Base-by-base conservation (phyloP, 2,888 invertebrate species). In the Ormia ochracea region DNA sequence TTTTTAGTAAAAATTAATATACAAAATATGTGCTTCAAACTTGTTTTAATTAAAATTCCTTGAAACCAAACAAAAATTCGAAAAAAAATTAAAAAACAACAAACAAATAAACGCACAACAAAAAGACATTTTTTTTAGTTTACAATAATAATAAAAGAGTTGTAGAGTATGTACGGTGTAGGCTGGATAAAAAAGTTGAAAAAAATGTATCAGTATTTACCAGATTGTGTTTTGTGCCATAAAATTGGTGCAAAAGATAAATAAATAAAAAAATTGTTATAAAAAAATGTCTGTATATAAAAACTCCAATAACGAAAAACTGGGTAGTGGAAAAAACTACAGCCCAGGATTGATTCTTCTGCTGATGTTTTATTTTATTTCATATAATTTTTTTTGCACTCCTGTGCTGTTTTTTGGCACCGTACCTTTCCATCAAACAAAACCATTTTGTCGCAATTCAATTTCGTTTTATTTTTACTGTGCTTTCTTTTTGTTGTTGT, bases 171-270 rank as follows among this genome's bases (percentile, higher is more conserved):
- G 50, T 28, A 21, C 38, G 48, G 38, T 50, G 21, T 28, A 38
- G 48, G 45, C 36, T 50, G 58, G 41, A 43, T 36, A 68, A 61
- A 28, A 43, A 33, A 12, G 4, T 26, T n/a, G n/a, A n/a, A n/a
- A 52, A 14, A 61, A 48, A 50, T 45, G 56, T 70, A 56, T 69
- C 77, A 31, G 77, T 17, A 33, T 70, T 76, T 69, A 68, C 12
- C 48, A 66, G 74, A 65, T 52, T 52, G 59, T 50, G 45, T 76
- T 70, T 72, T 70, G 28, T 38, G 56, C 63, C 61, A 48, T 65
- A 78, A 75, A 68, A 74, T 78, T 66, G 74, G 66, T 75, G 81
- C 74, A 74, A 75, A 81, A 66, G 66, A 72, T 77, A 70, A 72
- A 78, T 45, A 63, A 54, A 50, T 36, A 63, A 48, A 58, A 21